phyloP scores from a whole-genome alignment of 2,888 invertebrate genomes.

The Chrysina gloriosa region DNA sequence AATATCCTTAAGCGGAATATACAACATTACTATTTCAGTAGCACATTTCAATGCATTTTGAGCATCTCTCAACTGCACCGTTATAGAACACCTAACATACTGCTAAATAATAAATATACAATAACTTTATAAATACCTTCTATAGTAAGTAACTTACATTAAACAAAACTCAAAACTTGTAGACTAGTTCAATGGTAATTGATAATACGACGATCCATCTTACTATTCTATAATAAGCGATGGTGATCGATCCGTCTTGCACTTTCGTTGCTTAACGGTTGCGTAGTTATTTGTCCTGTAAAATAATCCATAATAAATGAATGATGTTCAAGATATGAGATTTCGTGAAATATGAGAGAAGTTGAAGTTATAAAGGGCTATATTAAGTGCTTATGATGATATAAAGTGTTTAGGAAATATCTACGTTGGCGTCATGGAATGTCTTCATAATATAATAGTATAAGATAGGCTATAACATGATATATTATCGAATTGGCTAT shows the following conservation, averaged over 20 bases:
- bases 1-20: too few species aligned
- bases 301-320: constrained; percentile 51
- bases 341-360: not conserved
- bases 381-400: not conserved
- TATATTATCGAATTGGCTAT: too few species aligned
- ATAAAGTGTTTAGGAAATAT: constrained; percentile 1
- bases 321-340: not conserved
- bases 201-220: constrained; percentile 23
- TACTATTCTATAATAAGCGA: constrained; percentile 69
- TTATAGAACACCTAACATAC: not conserved
- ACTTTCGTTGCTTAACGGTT: constrained; percentile 88
- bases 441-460: not conserved
- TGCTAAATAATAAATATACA: constrained; percentile 14
- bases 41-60: constrained; percentile 27
- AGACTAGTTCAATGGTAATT: constrained; percentile 49
- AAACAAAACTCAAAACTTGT: constrained; percentile 23
- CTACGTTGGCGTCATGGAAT: not conserved
- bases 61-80: constrained; percentile 22
- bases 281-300: constrained; percentile 88
- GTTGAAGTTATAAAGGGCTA: not conserved
- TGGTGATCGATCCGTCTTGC: constrained; percentile 86
- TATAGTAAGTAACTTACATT: not conserved
- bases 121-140: too few species aligned
- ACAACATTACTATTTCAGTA: too few species aligned
- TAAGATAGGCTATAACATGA: too few species aligned